These are phyloP conservation scores for Diplodus sargus DNA, from an alignment of 2,797 vertebrate species.

Conservation along the genomic window DNA sequence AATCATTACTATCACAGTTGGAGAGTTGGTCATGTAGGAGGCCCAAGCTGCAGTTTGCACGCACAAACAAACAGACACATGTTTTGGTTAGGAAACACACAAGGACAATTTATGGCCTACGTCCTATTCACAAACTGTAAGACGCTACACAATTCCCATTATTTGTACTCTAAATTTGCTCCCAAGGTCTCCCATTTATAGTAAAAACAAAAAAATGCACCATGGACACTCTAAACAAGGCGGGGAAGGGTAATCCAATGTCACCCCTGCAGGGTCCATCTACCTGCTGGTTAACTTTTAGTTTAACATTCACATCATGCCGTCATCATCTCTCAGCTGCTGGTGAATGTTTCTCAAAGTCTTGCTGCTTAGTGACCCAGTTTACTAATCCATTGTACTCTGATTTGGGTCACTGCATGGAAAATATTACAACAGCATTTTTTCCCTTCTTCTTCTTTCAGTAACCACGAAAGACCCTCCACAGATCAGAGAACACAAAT, in stretches of 20 bases:
- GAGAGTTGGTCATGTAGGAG: slow-evolving; percentile 98
- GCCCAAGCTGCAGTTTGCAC: slow-evolving; percentile 88
- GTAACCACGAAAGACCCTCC: slow-evolving; percentile 9
- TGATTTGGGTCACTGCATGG: slow-evolving; percentile 20
- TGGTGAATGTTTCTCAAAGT: slow-evolving; percentile 61
- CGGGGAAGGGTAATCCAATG: slow-evolving; percentile 26
- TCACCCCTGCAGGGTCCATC: slow-evolving; percentile 30
- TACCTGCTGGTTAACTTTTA: slow-evolving; percentile 27
- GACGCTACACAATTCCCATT: neutral
- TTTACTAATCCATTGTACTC: slow-evolving; percentile 7
- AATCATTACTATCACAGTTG: slow-evolving; percentile 97
- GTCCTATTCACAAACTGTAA: neutral
- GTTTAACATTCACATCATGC: slow-evolving; percentile 35
- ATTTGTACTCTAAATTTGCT: neutral
- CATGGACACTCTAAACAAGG: slow-evolving; percentile 25
- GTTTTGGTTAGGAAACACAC: neutral
- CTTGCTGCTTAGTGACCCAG: slow-evolving; percentile 30
- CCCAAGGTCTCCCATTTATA: neutral
- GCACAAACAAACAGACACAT: slow-evolving; percentile 6
- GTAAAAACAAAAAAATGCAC: neutral
- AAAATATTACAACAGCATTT: slow-evolving; percentile 32
- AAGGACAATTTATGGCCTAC: neutral
- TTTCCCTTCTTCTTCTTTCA: neutral
- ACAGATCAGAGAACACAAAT: neutral
- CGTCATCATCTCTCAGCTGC: neutral